Base-by-base conservation (phyloP, 2,888 invertebrate species). In the Zaprionus lineosus region DNA sequence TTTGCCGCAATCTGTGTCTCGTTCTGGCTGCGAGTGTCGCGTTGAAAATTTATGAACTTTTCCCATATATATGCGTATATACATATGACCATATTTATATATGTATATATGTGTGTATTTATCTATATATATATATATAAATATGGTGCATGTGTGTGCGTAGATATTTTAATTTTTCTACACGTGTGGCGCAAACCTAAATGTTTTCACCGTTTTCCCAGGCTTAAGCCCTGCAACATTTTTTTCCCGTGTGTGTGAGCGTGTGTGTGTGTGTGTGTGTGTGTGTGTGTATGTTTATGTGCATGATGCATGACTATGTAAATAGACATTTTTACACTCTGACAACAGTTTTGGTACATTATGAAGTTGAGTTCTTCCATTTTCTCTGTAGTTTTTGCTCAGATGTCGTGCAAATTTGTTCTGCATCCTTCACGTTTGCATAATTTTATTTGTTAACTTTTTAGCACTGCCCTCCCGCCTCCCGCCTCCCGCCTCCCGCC, bases 221-320 rank as follows among this genome's bases (percentile, higher is more conserved):
- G 15, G 18, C 15, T 40, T n/a, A n/a, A n/a, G n/a, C n/a, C n/a
- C n/a, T n/a, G n/a, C n/a, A n/a, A 16, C 14, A 16, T 16, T 34
- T 1, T 16, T 34, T 24, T 12, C 8, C 5, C 41, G 12, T 36
- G 2, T 15, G 9, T 33, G 6, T 48, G 21, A 40, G 29, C 51
- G 36, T 34, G 21, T 52, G 33, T 40, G 14, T 56, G 55, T 74
- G 64, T 26, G 16, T 8, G 3, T 46, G 15, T 39, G 4, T 15
- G 15, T 33, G 5, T 48, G 18, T 43, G 29, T 53, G 37, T 36
- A 15, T 50, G 26, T 40, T 14, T 56, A 57, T 74, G 68, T 36
- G 46, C 67, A 68, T 78, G 82, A 78, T 82, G 79, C 74, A 82
- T 75, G 83, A 71, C 82, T 71, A 79, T 78, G 78, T 76, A 79